Evolutionary conservation across 2,797 vertebrate species (phyloP).

Genomic region (Mastacembelus armatus): DNA sequence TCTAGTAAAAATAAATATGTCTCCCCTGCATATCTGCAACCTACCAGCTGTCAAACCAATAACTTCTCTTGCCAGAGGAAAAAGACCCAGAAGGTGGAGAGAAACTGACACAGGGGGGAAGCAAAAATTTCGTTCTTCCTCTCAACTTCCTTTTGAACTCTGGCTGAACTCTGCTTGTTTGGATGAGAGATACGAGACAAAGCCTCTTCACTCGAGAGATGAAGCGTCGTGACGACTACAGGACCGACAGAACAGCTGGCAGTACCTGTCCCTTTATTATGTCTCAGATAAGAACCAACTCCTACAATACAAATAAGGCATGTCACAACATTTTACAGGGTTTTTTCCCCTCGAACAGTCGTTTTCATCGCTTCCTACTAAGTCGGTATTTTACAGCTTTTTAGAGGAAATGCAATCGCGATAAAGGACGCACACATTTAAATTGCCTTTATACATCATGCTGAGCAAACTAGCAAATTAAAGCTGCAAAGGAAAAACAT

Average conservation of each 20-base stretch:
- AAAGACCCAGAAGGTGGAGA: conserved; percentile 42
- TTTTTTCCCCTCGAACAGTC: conserved; percentile 6
- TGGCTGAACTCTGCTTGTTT: conserved; percentile 71
- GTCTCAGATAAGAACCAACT: conserved; percentile 41
- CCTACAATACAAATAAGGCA: conserved; percentile 37
- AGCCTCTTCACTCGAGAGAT: conserved; percentile 50
- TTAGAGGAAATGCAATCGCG: conserved; percentile 1
- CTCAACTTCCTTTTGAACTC: conserved; percentile 70
- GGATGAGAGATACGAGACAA: conserved; percentile 51
- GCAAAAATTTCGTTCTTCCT: conserved; percentile 31
- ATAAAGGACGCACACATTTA: background rate
- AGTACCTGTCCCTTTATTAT: conserved; percentile 46
- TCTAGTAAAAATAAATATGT: conserved; percentile 11
- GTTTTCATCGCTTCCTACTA: conserved; percentile 15
- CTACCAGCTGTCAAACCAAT: conserved; percentile 57
- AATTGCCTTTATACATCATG: background rate
- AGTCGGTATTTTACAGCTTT: conserved; percentile 10
- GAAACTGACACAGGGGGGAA: conserved; percentile 48
- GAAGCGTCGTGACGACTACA: conserved; percentile 43
- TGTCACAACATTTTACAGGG: conserved; percentile 2
- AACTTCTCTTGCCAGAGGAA: conserved; percentile 38
- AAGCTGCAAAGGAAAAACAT: background rate
- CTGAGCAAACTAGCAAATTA: background rate
- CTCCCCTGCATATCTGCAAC: conserved; percentile 36
- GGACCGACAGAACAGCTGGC: conserved; percentile 49